Conservation (phyloP, 1,140 invertebrate species). For the Anthonomus grandis region DNA sequence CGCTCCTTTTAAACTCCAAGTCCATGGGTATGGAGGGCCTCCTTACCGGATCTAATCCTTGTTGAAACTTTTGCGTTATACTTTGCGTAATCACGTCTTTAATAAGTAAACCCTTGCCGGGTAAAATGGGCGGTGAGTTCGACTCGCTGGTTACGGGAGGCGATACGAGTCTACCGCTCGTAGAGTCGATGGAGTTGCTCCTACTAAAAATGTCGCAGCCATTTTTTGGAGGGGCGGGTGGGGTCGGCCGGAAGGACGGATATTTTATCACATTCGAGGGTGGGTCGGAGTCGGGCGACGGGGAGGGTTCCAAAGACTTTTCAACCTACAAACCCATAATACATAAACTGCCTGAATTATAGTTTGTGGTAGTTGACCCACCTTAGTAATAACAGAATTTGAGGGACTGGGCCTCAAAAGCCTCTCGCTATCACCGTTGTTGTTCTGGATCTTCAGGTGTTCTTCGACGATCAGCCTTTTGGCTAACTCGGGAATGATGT, state of each 20-base stretch:
- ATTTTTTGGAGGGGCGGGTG: constrained; percentile 60
- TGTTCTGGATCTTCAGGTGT: constrained; percentile 48
- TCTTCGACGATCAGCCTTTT: constrained; percentile 58
- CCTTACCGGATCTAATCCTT: constrained; percentile 55
- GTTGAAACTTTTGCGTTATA: constrained; percentile 83
- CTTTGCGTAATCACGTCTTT: constrained; percentile 83
- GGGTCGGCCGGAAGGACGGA: constrained; percentile 84
- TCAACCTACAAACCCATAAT: constrained; percentile 8
- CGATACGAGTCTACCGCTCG: constrained; percentile 42
- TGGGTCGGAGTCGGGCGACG: constrained; percentile 49
- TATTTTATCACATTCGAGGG: constrained; percentile 76
- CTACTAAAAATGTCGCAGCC: constrained; percentile 53
- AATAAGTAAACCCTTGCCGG: constrained; percentile 52
- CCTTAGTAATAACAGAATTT: constrained; percentile 45
- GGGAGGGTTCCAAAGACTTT: constrained; percentile 42
- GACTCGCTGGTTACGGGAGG: constrained; percentile 49
- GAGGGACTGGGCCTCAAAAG: constrained; percentile 45
- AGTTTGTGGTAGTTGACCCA: background rate
- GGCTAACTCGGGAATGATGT: constrained; percentile 58
- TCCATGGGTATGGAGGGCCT: constrained; percentile 43
- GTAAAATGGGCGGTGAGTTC: constrained; percentile 55
- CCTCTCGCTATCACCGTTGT: constrained; percentile 47
- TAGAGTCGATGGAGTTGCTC: constrained; percentile 29
- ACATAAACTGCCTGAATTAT: background rate
- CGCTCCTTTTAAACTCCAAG: constrained; percentile 53